These are phyloP conservation scores for Melanotaenia boesemani DNA, from an alignment of 2,797 vertebrate genomes.

Conservation along the genomic window DNA sequence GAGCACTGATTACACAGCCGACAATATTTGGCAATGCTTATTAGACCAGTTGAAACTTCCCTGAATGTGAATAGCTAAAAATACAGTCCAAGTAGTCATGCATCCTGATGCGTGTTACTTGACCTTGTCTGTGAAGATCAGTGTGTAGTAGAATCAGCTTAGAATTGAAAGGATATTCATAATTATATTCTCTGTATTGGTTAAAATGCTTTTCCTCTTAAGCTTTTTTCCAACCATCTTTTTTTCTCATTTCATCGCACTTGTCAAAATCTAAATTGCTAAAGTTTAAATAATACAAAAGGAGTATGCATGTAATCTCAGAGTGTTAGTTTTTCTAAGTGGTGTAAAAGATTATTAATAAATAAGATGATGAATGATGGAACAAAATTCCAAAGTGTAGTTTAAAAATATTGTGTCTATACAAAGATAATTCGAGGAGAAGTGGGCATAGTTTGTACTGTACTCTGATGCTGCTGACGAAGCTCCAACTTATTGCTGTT, in stretches of 20 bases:
- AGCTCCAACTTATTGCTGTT: slow-evolving; percentile 59
- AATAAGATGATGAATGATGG: neutral
- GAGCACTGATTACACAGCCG: slow-evolving; percentile 45
- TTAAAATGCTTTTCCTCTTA: slow-evolving; percentile 35
- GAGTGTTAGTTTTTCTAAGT: neutral
- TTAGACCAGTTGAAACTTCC: slow-evolving; percentile 33
- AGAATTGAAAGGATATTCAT: slow-evolving; percentile 40
- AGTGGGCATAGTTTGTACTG: slow-evolving; percentile 36
- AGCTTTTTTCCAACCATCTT: neutral
- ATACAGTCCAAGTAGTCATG: slow-evolving; percentile 10
- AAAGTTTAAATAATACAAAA: slow-evolving; percentile 37
- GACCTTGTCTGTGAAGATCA: slow-evolving; percentile 19
- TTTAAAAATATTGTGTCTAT: neutral
- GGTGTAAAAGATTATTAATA: neutral
- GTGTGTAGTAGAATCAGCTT: slow-evolving; percentile 33
- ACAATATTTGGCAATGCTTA: slow-evolving; percentile 40
- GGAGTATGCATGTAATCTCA: slow-evolving; percentile 1
- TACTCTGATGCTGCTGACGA: slow-evolving; percentile 41
- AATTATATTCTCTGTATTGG: slow-evolving; percentile 32
- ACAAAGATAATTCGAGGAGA: slow-evolving; percentile 13
- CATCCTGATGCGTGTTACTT: slow-evolving; percentile 25
- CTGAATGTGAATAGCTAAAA: slow-evolving; percentile 13
- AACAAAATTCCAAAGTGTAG: neutral
- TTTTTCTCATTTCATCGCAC: neutral
- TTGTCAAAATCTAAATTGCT: slow-evolving; percentile 35